Evolutionary conservation across 2,888 invertebrate species (phyloP).

Genomic region (Lysandra bellargus): DNA sequence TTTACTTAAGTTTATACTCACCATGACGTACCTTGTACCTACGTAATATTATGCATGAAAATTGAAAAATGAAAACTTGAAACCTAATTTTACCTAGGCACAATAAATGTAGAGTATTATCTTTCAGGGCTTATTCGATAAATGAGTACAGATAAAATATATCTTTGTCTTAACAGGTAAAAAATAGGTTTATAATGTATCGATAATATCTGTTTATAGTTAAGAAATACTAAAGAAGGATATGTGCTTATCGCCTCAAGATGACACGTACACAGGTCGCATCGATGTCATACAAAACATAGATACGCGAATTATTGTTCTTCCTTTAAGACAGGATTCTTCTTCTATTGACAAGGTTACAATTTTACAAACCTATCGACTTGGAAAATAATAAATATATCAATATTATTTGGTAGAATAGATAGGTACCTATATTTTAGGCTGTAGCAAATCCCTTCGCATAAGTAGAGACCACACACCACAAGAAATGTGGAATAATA

Average conservation of each 20-base stretch:
- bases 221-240: slow-evolving; percentile 43
- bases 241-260: slow-evolving; percentile 44
- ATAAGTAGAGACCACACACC: too few species aligned
- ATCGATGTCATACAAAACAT: not conserved
- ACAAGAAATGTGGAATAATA: too few species aligned
- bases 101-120: slow-evolving; percentile 25
- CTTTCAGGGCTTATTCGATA: slow-evolving; percentile 12
- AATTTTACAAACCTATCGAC: not conserved
- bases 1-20: too few species aligned
- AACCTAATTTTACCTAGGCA: not conserved
- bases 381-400: too few species aligned
- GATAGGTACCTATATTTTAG: too few species aligned
- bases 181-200: slow-evolving; percentile 30
- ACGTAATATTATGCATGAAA: not conserved
- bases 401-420: too few species aligned
- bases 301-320: not conserved
- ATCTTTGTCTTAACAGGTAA: slow-evolving; percentile 30
- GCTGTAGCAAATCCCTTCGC: too few species aligned
- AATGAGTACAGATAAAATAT: slow-evolving; percentile 26
- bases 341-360: not conserved
- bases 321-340: not conserved
- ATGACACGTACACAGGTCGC: slow-evolving; percentile 35
- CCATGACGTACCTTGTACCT: too few species aligned
- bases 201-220: slow-evolving; percentile 30
- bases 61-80: not conserved